Evolutionary conservation across 2,888 invertebrate genomes (phyloP), one percentile per base, ranked within the genome.

Genomic region (Lithophane leautieri): DNA sequence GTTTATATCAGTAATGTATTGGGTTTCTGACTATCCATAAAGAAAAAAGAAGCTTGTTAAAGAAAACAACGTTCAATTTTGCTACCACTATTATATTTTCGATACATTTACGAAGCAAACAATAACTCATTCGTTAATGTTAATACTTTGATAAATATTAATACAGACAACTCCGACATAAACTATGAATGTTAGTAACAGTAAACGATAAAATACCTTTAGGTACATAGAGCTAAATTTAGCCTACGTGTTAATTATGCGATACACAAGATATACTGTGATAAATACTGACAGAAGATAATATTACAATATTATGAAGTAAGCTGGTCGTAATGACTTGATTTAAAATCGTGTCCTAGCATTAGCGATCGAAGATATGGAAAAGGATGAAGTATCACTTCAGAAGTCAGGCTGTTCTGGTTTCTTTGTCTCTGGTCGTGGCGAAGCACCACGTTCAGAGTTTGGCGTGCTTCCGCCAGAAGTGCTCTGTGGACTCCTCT

Each of bases 391-490:
- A 42, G 56, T 11, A 63, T 58, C 22, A 70, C 14, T 70, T 73
- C 42, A 70, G 28, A 60, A 34, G 44, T 71, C 75, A 52, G 68
- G 12, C 56, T 71, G 34, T 40, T 72, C 73, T 7, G 22, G 52
- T 66, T 77, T 72, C 60, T 77, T 86, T n/a, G 70, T 50, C 22
- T 93, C 93, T 11, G 86, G 92, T 69, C 87, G 91, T 4, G 94
- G 94, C 2, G 95, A 94, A 19, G 86, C 82, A 0, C 90, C 93
- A 28, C 94, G 90, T 22, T 96, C 95, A 0, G 95, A 95, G 83
- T 94, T 96, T 0, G 96, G 96, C 2, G 96, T 93, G 78, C 94
- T 96, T 22, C 93, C 94, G 0, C 95, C 96, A 61, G 96, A 96
- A 42, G 94, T 91, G 73, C 95, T 95, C 83, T 96, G 95, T 0